phyloP scores from a whole-genome alignment of 2,888 invertebrate species.

The Eristalis arbustorum region DNA sequence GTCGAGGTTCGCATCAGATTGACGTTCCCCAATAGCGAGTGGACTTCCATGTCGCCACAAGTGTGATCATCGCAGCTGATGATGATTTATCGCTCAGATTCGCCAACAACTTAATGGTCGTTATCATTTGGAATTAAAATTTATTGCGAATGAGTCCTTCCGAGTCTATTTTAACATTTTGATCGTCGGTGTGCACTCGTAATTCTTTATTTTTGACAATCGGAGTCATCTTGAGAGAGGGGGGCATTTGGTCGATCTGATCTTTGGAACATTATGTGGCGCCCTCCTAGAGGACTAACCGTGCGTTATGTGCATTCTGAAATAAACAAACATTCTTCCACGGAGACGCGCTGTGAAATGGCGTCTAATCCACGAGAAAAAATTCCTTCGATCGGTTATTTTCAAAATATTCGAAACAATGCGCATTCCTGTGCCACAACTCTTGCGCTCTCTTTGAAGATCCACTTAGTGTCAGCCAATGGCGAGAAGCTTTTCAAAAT shows the following conservation, averaged over 20 bases:
- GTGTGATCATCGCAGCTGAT: not conserved
- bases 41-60: not conserved
- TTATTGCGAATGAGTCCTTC: not conserved
- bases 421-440: not conserved
- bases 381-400: not conserved
- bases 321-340: not conserved
- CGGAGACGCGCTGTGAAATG: not conserved
- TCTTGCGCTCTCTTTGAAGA: constrained; percentile 21
- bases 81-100: not conserved
- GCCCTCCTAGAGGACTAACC: not conserved
- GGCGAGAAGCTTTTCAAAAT: too few relatives aligned
- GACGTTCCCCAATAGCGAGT: too few relatives aligned
- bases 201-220: not conserved
- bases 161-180: not conserved
- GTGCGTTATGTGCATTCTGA: not conserved
- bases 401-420: not conserved
- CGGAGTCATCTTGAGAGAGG: not conserved
- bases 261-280: too few relatives aligned
- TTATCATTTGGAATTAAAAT: not conserved
- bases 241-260: not conserved
- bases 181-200: not conserved
- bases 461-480: constrained; percentile 3
- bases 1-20: too few relatives aligned
- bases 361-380: not conserved
- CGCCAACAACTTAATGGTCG: not conserved